Conservation (phyloP, 2,113 vertebrate species). For the Gobiocypris rarus region DNA sequence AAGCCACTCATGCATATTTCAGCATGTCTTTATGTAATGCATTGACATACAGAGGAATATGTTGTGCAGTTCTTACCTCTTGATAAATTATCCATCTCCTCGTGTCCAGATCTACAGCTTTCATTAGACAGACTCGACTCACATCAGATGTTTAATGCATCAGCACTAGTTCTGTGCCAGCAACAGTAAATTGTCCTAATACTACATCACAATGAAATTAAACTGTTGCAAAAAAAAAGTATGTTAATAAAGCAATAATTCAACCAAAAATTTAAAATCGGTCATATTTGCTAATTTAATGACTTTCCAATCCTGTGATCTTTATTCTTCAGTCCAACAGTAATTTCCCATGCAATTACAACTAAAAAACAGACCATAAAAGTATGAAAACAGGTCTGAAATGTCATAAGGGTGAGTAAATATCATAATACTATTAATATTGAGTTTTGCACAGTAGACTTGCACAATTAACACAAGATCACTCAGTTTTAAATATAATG, state of each 20-base stretch:
- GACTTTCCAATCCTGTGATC: too few relatives aligned
- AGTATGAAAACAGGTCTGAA: too few relatives aligned
- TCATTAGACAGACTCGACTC: background rate
- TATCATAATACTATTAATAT: too few relatives aligned
- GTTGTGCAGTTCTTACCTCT: conserved; percentile 1
- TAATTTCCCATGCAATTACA: too few relatives aligned
- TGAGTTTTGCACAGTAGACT: too few relatives aligned
- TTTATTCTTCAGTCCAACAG: too few relatives aligned
- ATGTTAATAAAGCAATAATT: background rate
- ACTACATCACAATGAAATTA: background rate
- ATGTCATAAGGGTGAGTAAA: too few relatives aligned
- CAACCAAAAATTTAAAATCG: background rate
- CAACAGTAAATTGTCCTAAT: background rate
- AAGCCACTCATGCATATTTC: background rate
- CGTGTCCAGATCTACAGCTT: background rate
- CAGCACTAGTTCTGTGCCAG: background rate
- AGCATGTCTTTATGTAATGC: background rate
- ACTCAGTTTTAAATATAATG: too few relatives aligned
- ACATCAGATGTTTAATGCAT: background rate
- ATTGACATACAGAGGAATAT: background rate
- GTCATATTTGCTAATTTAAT: too few relatives aligned
- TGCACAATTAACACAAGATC: too few relatives aligned
- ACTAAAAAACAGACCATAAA: too few relatives aligned
- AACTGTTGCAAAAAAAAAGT: background rate
- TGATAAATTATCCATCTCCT: conserved; percentile 13